These are phyloP conservation scores for Caiman crocodilus DNA, from an alignment of 2,797 vertebrate genomes.

Conservation along the genomic window DNA sequence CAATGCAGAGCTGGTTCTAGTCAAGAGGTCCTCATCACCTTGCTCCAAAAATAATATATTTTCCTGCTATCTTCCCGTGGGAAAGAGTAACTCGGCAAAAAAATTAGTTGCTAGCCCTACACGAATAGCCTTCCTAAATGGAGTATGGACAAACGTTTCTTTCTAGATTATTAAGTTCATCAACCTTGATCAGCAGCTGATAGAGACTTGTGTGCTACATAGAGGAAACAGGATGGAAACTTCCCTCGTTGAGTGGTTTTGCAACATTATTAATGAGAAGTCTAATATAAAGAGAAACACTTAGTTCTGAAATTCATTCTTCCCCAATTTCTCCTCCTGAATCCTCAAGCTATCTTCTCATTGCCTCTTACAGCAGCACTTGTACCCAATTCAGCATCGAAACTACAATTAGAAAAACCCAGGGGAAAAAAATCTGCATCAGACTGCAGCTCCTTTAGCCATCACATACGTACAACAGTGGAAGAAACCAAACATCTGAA, in stretches of 20 bases:
- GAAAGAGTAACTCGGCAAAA: neutral
- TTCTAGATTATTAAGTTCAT: neutral
- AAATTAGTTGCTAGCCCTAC: neutral
- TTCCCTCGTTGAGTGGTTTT: neutral
- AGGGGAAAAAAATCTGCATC: neutral
- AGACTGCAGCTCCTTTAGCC: neutral
- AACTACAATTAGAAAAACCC: neutral
- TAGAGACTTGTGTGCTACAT: neutral
- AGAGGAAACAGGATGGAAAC: neutral
- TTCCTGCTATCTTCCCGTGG: neutral
- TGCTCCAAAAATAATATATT: neutral
- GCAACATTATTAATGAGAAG: neutral
- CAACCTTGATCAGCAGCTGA: neutral
- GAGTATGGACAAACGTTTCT: neutral
- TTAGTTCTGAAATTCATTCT: neutral
- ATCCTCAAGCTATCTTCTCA: neutral
- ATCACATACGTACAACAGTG: neutral
- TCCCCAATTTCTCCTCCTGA: neutral
- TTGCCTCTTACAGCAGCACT: neutral
- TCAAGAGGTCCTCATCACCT: neutral
- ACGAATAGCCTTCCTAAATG: constrained; percentile 7
- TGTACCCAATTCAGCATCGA: neutral
- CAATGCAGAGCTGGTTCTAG: neutral
- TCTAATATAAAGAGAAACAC: neutral
- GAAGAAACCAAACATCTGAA: neutral